Base-by-base conservation (phyloP, 2,113 vertebrate genomes). In the Tamias sibiricus region DNA sequence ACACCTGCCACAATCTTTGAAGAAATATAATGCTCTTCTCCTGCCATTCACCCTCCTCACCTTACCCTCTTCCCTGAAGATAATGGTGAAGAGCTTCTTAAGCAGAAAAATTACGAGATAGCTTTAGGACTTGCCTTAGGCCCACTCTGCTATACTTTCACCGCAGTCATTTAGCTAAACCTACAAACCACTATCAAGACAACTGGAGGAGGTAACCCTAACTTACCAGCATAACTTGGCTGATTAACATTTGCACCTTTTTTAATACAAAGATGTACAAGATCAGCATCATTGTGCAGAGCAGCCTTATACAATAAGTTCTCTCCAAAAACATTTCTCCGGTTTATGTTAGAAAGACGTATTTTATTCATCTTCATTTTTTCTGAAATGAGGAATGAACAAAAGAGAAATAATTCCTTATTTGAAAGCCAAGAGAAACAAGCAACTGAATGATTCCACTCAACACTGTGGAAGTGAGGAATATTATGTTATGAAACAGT, bases 221-320 rank as follows among this genome's bases (percentile, higher is more conserved):
- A 97, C 98, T 98, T 97, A 99, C 99, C 99, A 97, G 98, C 98
- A 97, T 99, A 96, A 98, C 99, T 99, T 62, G 42, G 85, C 82
- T 71, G 72, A 96, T 99, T 99, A 91, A 99, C 96, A 92, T 97
- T 98, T 97, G 95, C 98, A 95, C 98, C 98, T 0, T 96, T 86
- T 97, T 98, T 94, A 90, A 99, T 98, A 90, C 98, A 98, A n/a
- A 66, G 77, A 81, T 4, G 62, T 71, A 99, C 96, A 92, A 98
- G 88, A 66, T 98, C 44, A 90, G 84, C 0, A 47, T 99, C 98
- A 77, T 98, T 84, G 8, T 97, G 68, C 75, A 59, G 19, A 94
- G 96, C 98, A 97, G 99, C 99, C 95, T 88, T 96, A 83, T 99
- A 99, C 13, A 99, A 83, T 42, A 98, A 94, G 40, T 98, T 99